phyloP scores from a whole-genome alignment of 2,888 invertebrate species.

The Falcaria lacertinaria region DNA sequence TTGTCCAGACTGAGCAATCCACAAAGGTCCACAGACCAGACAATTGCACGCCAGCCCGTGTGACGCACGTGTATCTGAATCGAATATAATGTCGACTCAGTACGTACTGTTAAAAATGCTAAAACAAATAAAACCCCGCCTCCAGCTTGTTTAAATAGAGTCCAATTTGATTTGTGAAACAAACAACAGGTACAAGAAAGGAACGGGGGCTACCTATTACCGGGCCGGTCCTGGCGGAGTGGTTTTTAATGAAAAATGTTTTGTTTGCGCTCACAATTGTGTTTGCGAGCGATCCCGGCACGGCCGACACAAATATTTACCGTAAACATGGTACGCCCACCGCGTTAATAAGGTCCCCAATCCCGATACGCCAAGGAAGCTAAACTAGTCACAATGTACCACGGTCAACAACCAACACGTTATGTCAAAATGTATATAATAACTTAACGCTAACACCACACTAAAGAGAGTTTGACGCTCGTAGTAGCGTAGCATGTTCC shows the following conservation, averaged over 20 bases:
- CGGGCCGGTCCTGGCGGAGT: slow-evolving; percentile 6
- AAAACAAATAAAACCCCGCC: background rate
- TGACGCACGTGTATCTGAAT: background rate
- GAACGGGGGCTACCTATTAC: slow-evolving; percentile 10
- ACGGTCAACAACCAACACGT: too few species aligned
- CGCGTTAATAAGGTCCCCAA: background rate
- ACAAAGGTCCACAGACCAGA: too few species aligned
- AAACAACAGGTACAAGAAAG: background rate
- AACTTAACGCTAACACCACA: too few species aligned
- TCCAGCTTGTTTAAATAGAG: background rate
- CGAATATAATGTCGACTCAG: background rate
- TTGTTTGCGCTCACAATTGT: slow-evolving; percentile 16
- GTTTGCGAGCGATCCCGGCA: slow-evolving; percentile 4
- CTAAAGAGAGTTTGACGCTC: too few species aligned
- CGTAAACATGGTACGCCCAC: background rate
- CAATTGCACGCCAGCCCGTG: too few species aligned
- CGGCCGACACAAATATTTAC: slow-evolving; percentile 1
- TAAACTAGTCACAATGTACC: background rate
- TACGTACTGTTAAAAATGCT: background rate
- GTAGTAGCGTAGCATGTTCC: too few species aligned
- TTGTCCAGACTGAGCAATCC: too few species aligned
- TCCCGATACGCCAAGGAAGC: background rate
- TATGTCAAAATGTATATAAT: too few species aligned
- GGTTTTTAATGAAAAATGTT: slow-evolving; percentile 22
- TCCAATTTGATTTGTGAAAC: background rate